Evolutionary conservation across 2,888 invertebrate species (phyloP).

Genomic region (Agrilus biguttatus): DNA sequence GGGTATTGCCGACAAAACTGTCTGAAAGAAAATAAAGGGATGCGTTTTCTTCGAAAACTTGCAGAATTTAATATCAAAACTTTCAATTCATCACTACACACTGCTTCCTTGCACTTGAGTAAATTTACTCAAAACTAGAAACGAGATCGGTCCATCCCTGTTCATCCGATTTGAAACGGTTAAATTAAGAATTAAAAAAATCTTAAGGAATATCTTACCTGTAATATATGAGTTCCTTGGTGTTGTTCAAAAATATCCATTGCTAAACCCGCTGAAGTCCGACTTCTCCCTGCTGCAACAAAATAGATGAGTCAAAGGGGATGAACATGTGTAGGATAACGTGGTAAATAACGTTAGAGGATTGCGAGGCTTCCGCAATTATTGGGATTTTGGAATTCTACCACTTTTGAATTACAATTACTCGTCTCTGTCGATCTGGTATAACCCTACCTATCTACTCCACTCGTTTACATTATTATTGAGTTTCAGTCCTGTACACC

Average conservation of each 20-base stretch:
- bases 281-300: constrained; percentile 60
- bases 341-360: constrained; percentile 12
- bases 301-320: constrained; percentile 17
- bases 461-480: too few relatives aligned
- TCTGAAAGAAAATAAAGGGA: constrained; percentile 26
- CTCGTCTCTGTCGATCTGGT: too few relatives aligned
- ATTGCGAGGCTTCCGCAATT: constrained; percentile 9
- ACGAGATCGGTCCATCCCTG: too few relatives aligned
- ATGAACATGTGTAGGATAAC: constrained; percentile 13
- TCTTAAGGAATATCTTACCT: constrained; percentile 55
- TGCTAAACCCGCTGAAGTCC: constrained; percentile 55
- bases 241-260: constrained; percentile 90
- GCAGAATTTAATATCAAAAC: neutral
- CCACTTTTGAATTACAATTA: neutral
- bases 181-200: too few relatives aligned
- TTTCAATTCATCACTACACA: neutral
- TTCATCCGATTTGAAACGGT: too few relatives aligned
- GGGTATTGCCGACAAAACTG: constrained; percentile 23
- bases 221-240: constrained; percentile 94
- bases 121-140: too few relatives aligned
- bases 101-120: neutral
- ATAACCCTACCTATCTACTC: too few relatives aligned
- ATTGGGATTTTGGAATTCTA: constrained; percentile 8
- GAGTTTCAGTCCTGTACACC: too few relatives aligned
- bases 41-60: constrained; percentile 2